Percentiles rank a stretch among this genome's conserved stretches.
phyloP scores from a whole-genome alignment of 2,888 invertebrate genomes.

The Prenolepis imparis region DNA sequence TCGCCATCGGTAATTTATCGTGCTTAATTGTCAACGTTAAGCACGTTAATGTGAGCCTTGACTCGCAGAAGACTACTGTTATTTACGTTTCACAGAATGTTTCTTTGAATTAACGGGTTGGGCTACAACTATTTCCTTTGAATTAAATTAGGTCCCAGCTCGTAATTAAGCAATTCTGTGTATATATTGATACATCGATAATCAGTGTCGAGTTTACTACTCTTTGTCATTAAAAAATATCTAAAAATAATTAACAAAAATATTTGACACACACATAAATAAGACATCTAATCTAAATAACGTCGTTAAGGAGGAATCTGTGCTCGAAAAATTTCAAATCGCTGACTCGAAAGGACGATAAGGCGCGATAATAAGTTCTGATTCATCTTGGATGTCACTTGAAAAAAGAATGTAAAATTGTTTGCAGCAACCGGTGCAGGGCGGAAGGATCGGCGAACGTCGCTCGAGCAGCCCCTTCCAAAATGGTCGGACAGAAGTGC shows the following conservation, averaged over 20 bases:
- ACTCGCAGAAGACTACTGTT: slow-evolving; percentile 2
- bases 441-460: slow-evolving; percentile 81
- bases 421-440: slow-evolving; percentile 68
- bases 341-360: neutral
- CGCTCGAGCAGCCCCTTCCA: slow-evolving; percentile 88
- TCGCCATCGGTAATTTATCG: slow-evolving; percentile 49
- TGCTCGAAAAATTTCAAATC: neutral
- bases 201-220: neutral
- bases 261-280: neutral
- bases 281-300: neutral
- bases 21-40: slow-evolving; percentile 61
- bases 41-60: slow-evolving; percentile 24
- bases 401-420: slow-evolving; percentile 6
- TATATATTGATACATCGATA: neutral
- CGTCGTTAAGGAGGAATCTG: neutral
- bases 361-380: neutral
- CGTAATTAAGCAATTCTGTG: neutral
- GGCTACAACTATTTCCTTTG: neutral
- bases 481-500: slow-evolving; percentile 92
- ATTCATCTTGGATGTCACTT: neutral
- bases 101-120: slow-evolving; percentile 17
- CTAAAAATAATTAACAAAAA: neutral
- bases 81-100: slow-evolving; percentile 6
- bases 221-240: neutral
- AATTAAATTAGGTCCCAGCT: neutral